Evolutionary conservation across 2,797 vertebrate genomes (phyloP).

Genomic region (Lemur catta): DNA sequence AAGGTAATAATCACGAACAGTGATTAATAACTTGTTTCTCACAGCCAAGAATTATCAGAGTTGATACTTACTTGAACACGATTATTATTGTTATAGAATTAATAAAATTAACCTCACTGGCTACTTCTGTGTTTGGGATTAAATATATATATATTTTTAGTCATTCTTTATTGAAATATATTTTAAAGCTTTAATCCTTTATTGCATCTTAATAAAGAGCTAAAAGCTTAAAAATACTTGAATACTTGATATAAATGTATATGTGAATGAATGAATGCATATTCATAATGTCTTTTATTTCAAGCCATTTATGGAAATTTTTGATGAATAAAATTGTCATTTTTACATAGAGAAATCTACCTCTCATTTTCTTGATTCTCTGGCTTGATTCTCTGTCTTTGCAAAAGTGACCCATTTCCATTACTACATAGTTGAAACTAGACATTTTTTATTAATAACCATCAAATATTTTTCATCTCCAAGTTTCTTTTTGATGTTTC

Average conservation of each 20-base stretch:
- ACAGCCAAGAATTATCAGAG: not conserved
- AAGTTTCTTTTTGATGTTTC: not conserved
- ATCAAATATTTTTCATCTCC: not conserved
- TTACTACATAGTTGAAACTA: not conserved
- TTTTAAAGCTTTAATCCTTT: not conserved
- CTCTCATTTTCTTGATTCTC: not conserved
- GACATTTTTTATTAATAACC: not conserved
- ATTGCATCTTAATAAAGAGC: not conserved
- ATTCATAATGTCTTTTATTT: not conserved
- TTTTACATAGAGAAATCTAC: not conserved
- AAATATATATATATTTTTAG: not conserved
- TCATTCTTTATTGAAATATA: not conserved
- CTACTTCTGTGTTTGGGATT: not conserved
- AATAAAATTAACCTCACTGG: not conserved
- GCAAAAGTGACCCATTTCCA: not conserved
- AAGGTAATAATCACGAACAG: not conserved
- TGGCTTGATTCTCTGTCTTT: not conserved
- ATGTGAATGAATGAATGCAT: not conserved
- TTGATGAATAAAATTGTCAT: not conserved
- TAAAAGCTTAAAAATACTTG: not conserved
- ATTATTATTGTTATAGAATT: not conserved
- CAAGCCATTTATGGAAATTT: not conserved
- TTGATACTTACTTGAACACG: not conserved
- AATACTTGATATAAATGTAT: not conserved
- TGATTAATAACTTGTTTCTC: not conserved